Percentiles rank a stretch among this genome's conserved stretches.
These are phyloP conservation scores for Hemichromis elongatus DNA, from an alignment of 2,113 vertebrate species.

Conservation along the genomic window DNA sequence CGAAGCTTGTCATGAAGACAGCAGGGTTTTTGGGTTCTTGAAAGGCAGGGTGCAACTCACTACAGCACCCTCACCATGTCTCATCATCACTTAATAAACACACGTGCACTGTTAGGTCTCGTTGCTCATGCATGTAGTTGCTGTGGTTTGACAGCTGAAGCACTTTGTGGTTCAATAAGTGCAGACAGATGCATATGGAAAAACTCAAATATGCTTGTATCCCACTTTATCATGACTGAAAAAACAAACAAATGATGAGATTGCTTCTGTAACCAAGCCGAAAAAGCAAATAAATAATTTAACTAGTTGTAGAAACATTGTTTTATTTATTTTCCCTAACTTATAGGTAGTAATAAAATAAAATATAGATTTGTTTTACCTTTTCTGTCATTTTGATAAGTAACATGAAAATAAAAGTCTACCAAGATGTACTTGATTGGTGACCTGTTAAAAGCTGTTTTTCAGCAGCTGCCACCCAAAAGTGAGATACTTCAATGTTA, in stretches of 20 bases:
- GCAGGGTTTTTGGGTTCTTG: neutral
- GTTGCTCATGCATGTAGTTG: neutral
- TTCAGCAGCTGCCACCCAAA: neutral
- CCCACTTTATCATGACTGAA: neutral
- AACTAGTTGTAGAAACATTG: neutral
- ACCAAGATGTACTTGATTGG: neutral
- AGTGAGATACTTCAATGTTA: too few species aligned
- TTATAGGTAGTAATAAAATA: neutral
- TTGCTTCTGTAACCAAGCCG: neutral
- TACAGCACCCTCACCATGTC: constrained; percentile 6
- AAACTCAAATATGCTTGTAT: neutral
- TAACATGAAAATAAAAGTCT: too few species aligned
- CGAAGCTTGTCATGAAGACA: constrained; percentile 1
- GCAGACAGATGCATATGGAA: neutral
- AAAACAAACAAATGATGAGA: neutral
- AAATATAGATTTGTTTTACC: neutral
- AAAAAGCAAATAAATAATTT: neutral
- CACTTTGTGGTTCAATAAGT: neutral
- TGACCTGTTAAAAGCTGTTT: neutral
- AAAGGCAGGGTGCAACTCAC: constrained; percentile 10
- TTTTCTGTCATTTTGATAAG: neutral
- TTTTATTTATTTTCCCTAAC: neutral
- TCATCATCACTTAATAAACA: constrained; percentile 37
- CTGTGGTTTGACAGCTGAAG: neutral
- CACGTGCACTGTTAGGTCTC: neutral